Conservation (phyloP, 2,888 invertebrate genomes). For the Epistrophe grossulariae region DNA sequence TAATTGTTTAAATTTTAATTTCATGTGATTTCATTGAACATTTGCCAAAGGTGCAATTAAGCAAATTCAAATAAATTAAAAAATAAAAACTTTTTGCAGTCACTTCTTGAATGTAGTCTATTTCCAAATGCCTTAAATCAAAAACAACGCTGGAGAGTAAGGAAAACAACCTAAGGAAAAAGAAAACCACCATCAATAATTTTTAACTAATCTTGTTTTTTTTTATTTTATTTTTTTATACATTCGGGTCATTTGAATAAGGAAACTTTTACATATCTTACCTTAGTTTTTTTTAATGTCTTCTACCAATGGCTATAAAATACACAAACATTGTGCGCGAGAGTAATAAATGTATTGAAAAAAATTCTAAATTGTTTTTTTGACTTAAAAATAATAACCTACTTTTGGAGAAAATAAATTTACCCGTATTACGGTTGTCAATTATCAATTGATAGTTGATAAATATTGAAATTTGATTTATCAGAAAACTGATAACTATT, state of each 20-base stretch:
- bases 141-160: constrained; percentile 96
- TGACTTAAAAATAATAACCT: too few relatives aligned
- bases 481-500: too few relatives aligned
- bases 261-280: not conserved
- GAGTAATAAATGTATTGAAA: too few relatives aligned
- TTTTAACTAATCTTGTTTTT: not conserved
- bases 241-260: constrained; percentile 6
- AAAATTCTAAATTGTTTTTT: too few relatives aligned
- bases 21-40: constrained; percentile 30
- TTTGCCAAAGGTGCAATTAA: constrained; percentile 26
- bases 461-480: too few relatives aligned
- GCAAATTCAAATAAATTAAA: constrained; percentile 53
- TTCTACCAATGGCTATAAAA: too few relatives aligned
- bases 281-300: too few relatives aligned
- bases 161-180: constrained; percentile 82
- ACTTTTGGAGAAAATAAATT: too few relatives aligned
- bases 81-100: constrained; percentile 87
- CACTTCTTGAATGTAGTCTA: constrained; percentile 95
- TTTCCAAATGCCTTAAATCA: constrained; percentile 92
- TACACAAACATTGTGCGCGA: too few relatives aligned
- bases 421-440: too few relatives aligned
- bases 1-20: constrained; percentile 56
- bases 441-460: too few relatives aligned
- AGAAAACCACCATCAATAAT: constrained; percentile 15
- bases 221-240: not conserved